A percentile compares a stretch with the other conserved stretches of the same genome.
These are phyloP conservation scores for Steinernema carpocapsae DNA, from an alignment of 2,888 invertebrate genomes.

Conservation along the genomic window DNA sequence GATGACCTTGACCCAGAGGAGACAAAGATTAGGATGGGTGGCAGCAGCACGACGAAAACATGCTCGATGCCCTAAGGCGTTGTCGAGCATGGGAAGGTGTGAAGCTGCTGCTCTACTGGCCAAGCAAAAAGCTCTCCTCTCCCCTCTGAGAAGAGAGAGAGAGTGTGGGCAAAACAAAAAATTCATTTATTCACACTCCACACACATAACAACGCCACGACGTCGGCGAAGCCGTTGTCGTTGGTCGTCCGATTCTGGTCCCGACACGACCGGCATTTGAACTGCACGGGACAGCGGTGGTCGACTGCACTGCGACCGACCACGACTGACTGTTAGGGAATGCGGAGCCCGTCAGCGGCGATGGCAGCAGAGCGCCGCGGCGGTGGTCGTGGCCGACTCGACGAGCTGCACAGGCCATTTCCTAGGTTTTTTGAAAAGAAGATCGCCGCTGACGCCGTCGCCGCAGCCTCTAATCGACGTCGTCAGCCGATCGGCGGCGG, in stretches of 20 bases:
- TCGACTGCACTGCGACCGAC: too few species aligned
- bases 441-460: not conserved
- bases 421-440: too few species aligned
- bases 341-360: not conserved
- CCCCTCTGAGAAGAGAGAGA: not conserved
- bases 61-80: too few species aligned
- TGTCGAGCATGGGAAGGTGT: not conserved
- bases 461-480: not conserved
- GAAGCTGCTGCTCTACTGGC: not conserved
- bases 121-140: not conserved
- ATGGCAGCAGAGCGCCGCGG: too few species aligned
- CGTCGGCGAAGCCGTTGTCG: too few species aligned
- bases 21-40: not conserved
- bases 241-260: conserved; percentile 2
- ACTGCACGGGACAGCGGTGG: not conserved
- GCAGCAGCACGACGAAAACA: not conserved
- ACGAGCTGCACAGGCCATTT: too few species aligned
- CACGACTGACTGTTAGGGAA: too few species aligned
- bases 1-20: conserved; percentile 6
- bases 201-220: too few species aligned
- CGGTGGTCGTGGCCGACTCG: not conserved
- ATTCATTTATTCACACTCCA: too few species aligned
- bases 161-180: too few species aligned
- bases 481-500: not conserved
- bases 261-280: not conserved